Evolutionary conservation across 2,113 vertebrate genomes (phyloP).

Genomic region (Hymenochirus boettgeri): DNA sequence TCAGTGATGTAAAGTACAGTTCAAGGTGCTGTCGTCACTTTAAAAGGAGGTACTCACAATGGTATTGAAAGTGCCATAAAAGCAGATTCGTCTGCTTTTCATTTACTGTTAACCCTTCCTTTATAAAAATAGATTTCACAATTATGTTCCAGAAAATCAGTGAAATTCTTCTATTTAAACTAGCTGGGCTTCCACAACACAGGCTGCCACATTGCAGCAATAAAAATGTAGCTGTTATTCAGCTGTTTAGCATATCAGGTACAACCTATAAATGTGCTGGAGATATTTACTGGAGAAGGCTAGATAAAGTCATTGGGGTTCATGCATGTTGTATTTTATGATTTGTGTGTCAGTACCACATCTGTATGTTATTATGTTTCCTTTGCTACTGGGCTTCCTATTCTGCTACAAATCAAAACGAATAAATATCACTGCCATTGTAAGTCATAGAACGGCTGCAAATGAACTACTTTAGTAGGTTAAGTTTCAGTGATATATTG

Average conservation of each 20-base stretch:
- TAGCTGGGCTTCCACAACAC: neutral
- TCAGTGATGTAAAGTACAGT: neutral
- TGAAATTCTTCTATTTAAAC: neutral
- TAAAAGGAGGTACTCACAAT: slow-evolving; percentile 26
- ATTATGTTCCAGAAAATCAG: neutral
- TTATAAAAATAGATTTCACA: neutral
- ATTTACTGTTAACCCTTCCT: neutral
- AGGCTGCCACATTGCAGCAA: neutral
- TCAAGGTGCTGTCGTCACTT: slow-evolving; percentile 37
- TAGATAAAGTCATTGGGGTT: slow-evolving; percentile 1
- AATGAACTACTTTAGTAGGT: slow-evolving; percentile 6
- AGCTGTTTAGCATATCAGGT: neutral
- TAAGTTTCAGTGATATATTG: neutral
- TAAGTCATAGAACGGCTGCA: neutral
- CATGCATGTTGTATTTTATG: slow-evolving; percentile 20
- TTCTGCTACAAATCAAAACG: slow-evolving; percentile 22
- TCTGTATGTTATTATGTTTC: slow-evolving; percentile 28
- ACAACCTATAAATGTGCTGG: neutral
- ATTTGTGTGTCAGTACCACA: slow-evolving; percentile 23
- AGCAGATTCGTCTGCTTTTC: neutral
- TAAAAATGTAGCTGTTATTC: neutral
- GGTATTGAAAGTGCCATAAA: slow-evolving; percentile 6
- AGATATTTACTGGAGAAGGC: neutral
- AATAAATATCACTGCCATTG: neutral
- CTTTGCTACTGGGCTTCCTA: slow-evolving; percentile 27